Percentiles rank a stretch among this genome's conserved stretches.
Conservation (phyloP, 2,113 vertebrate genomes). For the Psammodynastes pulverulentus region DNA sequence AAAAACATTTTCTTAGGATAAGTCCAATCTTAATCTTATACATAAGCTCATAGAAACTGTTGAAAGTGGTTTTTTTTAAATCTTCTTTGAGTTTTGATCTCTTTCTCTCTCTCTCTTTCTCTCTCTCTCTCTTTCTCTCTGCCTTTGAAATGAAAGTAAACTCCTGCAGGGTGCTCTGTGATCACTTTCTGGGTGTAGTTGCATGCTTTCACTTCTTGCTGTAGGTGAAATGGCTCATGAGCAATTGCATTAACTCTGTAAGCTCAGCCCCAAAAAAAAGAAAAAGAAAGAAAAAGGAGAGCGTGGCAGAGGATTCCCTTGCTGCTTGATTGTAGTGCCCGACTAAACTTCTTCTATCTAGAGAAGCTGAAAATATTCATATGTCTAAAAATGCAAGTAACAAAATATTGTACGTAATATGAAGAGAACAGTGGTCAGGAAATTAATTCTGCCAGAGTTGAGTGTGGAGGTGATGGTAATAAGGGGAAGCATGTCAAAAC, state of each 20-base stretch:
- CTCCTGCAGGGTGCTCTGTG: slow-evolving; percentile 59
- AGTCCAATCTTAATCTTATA: slow-evolving; percentile 54
- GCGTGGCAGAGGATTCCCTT: background rate
- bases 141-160: slow-evolving; percentile 61
- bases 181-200: slow-evolving; percentile 58
- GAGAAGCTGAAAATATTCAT: background rate
- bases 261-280: background rate
- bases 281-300: background rate
- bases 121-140: background rate
- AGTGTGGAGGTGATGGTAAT: background rate
- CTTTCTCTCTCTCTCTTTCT: slow-evolving; percentile 22
- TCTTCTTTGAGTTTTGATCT: slow-evolving; percentile 57
- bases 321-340: background rate
- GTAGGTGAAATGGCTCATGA: slow-evolving; percentile 61
- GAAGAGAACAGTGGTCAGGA: background rate
- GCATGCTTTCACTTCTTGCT: slow-evolving; percentile 61
- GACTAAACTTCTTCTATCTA: background rate
- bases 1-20: slow-evolving; percentile 44
- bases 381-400: background rate
- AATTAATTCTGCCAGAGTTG: background rate
- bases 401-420: background rate
- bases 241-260: slow-evolving; percentile 57
- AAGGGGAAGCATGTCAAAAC: background rate
- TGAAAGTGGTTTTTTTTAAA: background rate
- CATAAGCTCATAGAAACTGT: slow-evolving; percentile 38